Evolutionary conservation across 2,113 vertebrate species (phyloP), one percentile per base, ranked within the genome.

Genomic region (Muscicapa adusta): DNA sequence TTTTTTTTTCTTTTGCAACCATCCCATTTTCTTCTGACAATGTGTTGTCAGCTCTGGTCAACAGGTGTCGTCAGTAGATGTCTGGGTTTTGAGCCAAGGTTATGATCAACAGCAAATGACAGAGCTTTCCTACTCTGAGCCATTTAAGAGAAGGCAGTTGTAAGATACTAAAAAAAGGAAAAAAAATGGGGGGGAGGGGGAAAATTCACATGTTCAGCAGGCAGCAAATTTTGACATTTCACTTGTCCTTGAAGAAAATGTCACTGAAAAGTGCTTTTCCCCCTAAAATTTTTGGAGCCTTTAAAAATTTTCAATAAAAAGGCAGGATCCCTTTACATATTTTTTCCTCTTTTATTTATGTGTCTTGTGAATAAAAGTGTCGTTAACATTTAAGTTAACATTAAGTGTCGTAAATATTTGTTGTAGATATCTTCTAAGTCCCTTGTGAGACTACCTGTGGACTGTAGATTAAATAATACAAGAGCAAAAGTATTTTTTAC

Each of bases 151-250:
- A 58, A 66, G 42, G 6, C 50, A 87, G 23, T 23, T 82, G 12
- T 68, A 63, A 18, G 20, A 58, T 34, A 34, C 3, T 12, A 1
- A 38, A 28, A 16, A 54, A 24, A 48, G 22, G 7, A 47, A 14
- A 6, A 10, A 29, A 22, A 4, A 1, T 7, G 7, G 3, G 3
- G 7, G 6, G 5, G 12, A 2, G 5, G 2, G 5, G 9, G 26
- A 9, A 28, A 63, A 74, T 24, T 58, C 7, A 23, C 18, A 2
- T 18, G 11, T 33, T 86, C 18, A 5, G 23, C 6, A 1, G 45
- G 22, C 3, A 6, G 14, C 50, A 36, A 51, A 43, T 67, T 43
- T 23, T 60, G 34, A 78, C 24, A 50, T 68, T 79, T 62, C 7
- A 12, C 8, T 71, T 88, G 50, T 51, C 10, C 47, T 57, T 62